Conservation (phyloP, 2,888 invertebrate species). For the Stenodema calcarata region DNA sequence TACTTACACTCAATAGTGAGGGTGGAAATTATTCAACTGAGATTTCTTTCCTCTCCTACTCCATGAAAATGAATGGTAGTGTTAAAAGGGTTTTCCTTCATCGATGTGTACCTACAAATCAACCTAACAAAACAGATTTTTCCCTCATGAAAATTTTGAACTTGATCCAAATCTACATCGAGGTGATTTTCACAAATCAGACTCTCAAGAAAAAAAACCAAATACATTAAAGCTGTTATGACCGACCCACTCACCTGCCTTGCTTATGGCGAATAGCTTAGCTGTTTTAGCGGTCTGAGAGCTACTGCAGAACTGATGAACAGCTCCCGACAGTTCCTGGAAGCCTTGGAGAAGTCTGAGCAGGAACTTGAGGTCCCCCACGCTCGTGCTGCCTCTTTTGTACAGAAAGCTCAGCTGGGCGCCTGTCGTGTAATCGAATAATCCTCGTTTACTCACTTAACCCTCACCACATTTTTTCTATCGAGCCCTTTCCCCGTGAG, state of each 20-base stretch:
- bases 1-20: too few relatives aligned
- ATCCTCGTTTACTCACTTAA: neutral
- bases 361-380: neutral
- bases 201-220: neutral
- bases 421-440: neutral
- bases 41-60: too few relatives aligned
- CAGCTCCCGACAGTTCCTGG: neutral
- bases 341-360: slow-evolving; percentile 12
- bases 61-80: too few relatives aligned
- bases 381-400: neutral
- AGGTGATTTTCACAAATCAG: too few relatives aligned
- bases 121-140: too few relatives aligned
- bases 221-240: neutral
- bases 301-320: neutral
- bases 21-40: too few relatives aligned
- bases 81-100: too few relatives aligned
- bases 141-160: too few relatives aligned
- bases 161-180: too few relatives aligned
- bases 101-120: too few relatives aligned
- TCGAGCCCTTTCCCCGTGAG: neutral
- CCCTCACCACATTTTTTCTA: neutral
- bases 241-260: neutral
- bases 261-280: neutral
- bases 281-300: neutral
- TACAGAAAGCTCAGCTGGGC: neutral